Percentiles rank a stretch among this genome's conserved stretches.
These are phyloP conservation scores for Marcusenius ussheri DNA, from an alignment of 2,113 vertebrate genomes.

Conservation along the genomic window DNA sequence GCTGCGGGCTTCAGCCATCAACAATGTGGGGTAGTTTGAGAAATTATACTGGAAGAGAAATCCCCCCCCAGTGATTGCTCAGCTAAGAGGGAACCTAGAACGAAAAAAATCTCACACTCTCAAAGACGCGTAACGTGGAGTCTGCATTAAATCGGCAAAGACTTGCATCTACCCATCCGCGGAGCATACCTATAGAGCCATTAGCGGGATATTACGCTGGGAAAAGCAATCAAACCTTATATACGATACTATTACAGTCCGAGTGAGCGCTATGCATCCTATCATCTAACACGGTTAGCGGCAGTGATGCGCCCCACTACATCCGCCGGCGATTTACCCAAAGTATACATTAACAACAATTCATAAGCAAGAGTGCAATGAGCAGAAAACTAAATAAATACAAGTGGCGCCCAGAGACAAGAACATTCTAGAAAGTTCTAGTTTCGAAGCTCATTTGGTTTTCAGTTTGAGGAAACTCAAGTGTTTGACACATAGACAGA, in stretches of 20 bases:
- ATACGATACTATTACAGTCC: neutral
- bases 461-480: neutral
- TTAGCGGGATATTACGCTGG: neutral
- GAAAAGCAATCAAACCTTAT: neutral
- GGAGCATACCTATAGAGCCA: neutral
- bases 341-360: neutral
- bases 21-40: neutral
- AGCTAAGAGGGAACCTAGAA: neutral
- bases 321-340: neutral
- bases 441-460: neutral
- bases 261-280: neutral
- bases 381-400: neutral
- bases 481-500: neutral
- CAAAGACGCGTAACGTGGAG: neutral
- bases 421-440: neutral
- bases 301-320: neutral
- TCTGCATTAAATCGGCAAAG: neutral
- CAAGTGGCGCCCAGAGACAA: neutral
- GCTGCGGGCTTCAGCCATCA: neutral
- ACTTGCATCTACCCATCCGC: neutral
- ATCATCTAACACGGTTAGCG: neutral
- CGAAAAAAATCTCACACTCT: neutral
- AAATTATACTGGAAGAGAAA: neutral
- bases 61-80: neutral
- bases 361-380: neutral